Evolutionary conservation across 2,797 vertebrate genomes (phyloP), one percentile per base, ranked within the genome.

Genomic region (Cossypha dichroa): DNA sequence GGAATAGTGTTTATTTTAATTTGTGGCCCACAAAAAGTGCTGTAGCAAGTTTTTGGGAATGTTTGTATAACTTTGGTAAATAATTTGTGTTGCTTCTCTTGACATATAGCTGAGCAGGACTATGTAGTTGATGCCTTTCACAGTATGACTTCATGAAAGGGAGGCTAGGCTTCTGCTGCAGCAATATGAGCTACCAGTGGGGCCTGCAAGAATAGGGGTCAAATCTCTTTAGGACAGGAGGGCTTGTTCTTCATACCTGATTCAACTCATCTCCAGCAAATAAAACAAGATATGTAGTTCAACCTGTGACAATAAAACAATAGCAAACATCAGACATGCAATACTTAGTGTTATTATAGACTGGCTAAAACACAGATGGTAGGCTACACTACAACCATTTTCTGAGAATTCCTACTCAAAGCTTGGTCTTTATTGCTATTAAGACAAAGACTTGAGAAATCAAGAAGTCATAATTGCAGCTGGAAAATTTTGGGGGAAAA

Each of bases 351-450:
- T 76, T 82, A 14, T 22, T 77, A 43, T 5, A 40, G 76, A 41
- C 26, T 88, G 33, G 10, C 15, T 90, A 41, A 78, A 76, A 43
- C 31, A 62, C 15, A 80, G 59, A 21, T 26, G 63, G 66, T 63
- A 70, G 2, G 2, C 34, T 66, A 26, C 17, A 48, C 48, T 78
- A 12, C 8, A 59, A 28, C 15, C 6, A 36, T 67, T 92, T 76
- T 70, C 40, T 67, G 19, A 83, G 49, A 87, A 70, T 74, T 93
- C 34, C 38, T 85, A 18, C 46, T 68, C 52, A 67, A 49, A 76
- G 2, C 26, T 74, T 77, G 22, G 46, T 70, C 26, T 74, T 76
- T 83, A 33, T 68, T 59, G 17, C 20, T 52, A 6, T 58, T 64
- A 41, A 58, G 15, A 25, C 60, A 66, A 55, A 73, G 36, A 11